Base-by-base conservation (phyloP, 2,113 vertebrate genomes). In the Embiotoca jacksoni region DNA sequence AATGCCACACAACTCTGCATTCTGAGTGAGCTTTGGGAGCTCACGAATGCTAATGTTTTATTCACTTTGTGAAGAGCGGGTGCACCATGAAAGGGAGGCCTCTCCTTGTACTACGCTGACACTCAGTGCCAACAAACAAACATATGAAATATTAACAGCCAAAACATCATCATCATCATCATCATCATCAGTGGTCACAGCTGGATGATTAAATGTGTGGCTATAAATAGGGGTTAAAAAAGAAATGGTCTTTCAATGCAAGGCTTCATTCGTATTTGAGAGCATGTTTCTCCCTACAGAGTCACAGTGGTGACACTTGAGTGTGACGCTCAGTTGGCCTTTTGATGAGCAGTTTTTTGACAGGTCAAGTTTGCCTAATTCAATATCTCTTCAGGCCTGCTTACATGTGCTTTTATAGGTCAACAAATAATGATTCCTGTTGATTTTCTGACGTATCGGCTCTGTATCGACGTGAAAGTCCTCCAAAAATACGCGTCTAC, bases 101-200 rank as follows among this genome's bases (percentile, higher is more conserved):
- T 89, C 65, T 69, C 81, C 88, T 91, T 84, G 87, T 83, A 89
- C 87, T 60, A 86, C 83, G 74, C 72, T 83, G 84, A 89, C 89
- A 80, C 88, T 64, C 72, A 54, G 88, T 86, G 87, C 87, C 92
- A 87, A 88, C 87, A 59, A 90, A 91, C 89, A 88, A 91, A 91
- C 86, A 85, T 71, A 92, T 92, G 66, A 92, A 94, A 94, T 93
- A 94, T 95, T 94, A 88, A 95, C 80, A 78, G 84, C 64, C 62
- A 78, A 88, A 89, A 70, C 53, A 55, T 32, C 53, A 55, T 32
- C 53, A 55, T 31, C 59, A 64, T 49, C 49, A 61, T 65, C 87
- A 81, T 90, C 85, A 50, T 88, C 89, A 78, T 66, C 75, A 60
- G 87, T 23, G 23, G 23, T 23, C 23, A 93, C 90, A 56, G 55